A percentile compares a stretch with the other conserved stretches of the same genome.
Evolutionary conservation across 2,888 invertebrate genomes (phyloP).

Genomic region (Dendrolimus houi): DNA sequence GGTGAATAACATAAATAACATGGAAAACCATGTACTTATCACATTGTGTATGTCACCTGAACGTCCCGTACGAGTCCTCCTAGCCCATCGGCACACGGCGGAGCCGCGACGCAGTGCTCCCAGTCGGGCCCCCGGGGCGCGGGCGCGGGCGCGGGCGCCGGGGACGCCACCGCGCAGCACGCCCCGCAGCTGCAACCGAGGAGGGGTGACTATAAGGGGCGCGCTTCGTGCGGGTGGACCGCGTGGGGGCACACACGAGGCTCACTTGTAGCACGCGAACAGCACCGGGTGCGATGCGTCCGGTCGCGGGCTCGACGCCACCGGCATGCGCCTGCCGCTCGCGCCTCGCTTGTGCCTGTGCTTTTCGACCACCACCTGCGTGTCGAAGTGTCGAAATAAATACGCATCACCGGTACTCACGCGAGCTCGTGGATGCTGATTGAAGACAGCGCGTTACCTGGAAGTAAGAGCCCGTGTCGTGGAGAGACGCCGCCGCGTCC

Average conservation of each 20-base stretch:
- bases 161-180: too few species aligned
- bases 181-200: too few species aligned
- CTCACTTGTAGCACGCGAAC: conserved; percentile 1
- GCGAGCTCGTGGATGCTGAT: background rate
- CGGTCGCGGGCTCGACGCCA: background rate
- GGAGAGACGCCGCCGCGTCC: conserved; percentile 1
- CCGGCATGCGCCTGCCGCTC: conserved; percentile 1
- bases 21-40: background rate
- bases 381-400: conserved; percentile 4
- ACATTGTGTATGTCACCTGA: too few species aligned
- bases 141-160: too few species aligned
- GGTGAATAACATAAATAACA: too few species aligned
- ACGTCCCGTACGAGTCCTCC: background rate
- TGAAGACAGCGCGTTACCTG: conserved; percentile 18
- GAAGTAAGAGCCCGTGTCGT: conserved; percentile 29
- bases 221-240: background rate
- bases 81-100: background rate
- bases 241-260: background rate
- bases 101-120: background rate
- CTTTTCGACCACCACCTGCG: conserved; percentile 28
- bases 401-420: background rate
- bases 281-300: background rate
- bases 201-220: too few species aligned
- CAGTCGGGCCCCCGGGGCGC: too few species aligned
- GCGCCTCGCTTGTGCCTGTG: conserved; percentile 6